Evolutionary conservation across 2,113 vertebrate genomes (phyloP), one percentile per base, ranked within the genome.

Genomic region (Pavo muticus): DNA sequence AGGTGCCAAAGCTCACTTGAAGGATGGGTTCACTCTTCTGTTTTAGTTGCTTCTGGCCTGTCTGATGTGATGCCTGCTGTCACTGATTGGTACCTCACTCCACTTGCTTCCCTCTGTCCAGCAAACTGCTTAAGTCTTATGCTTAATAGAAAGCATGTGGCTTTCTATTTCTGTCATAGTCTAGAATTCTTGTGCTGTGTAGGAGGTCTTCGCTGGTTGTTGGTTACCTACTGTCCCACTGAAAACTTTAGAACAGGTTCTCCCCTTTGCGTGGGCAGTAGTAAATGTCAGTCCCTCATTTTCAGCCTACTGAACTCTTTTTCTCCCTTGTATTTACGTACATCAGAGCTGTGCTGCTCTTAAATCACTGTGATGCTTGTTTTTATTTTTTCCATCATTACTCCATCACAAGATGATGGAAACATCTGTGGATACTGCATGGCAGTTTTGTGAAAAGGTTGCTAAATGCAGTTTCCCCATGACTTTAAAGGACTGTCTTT

Each of bases 21-120:
- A 56, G 24, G 27, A 35, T 0, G 9, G 21, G 24, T 81, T 37
- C 21, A 0, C 9, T 35, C 4, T 5, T 6, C 42, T 37, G 37
- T 35, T 70, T 32, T 29, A 14, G 7, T 29, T 65, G 21, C 39
- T 32, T 21, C 47, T 52, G 29, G 17, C 24, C 44, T n/a, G 16
- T 4, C 47, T 16, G 35, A n/a, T 8, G 1, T 0, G 32, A 21
- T n/a, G 27, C 21, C 23, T 32, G 19, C 6, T 39, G 9, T 32
- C 37, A 8, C 35, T 44, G 40, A 13, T 10, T 13, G 30, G 18
- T 64, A 14, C 37, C 21, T 59, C n/a, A 6, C n/a, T 14, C 4
- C 3, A 2, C 40, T 40, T 27, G 11, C 12, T 2, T 32, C 37
- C n/a, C 57, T 7, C 24, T 14, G 3, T 47, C 39, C 24, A 25